Percentiles rank a stretch among this genome's conserved stretches.
phyloP scores from a whole-genome alignment of 2,888 invertebrate species.

The Epistrophe grossulariae region DNA sequence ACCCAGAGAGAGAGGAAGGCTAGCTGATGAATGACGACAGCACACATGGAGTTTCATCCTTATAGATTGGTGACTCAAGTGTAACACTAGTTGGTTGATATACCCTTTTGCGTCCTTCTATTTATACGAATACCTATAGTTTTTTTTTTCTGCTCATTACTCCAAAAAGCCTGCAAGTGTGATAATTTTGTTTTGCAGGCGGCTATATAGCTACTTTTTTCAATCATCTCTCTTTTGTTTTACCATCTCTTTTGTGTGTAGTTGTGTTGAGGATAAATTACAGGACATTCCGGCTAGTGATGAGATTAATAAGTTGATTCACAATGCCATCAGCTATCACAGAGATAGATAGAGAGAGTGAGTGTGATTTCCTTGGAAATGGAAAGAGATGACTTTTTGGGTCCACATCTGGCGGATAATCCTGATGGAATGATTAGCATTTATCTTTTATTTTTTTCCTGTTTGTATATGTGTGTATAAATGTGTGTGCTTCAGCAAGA shows the following conservation, averaged over 20 bases:
- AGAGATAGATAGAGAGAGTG: neutral
- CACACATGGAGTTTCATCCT: slow-evolving; percentile 43
- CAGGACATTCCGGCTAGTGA: slow-evolving; percentile 59
- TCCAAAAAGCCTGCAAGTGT: slow-evolving; percentile 19
- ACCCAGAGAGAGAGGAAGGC: neutral
- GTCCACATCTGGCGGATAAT: slow-evolving; percentile 65
- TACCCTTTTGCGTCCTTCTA: slow-evolving; percentile 23
- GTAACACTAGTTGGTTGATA: slow-evolving; percentile 4
- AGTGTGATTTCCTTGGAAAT: slow-evolving; percentile 3
- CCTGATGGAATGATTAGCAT: slow-evolving; percentile 61
- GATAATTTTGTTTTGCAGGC: slow-evolving; percentile 34
- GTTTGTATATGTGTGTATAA: neutral
- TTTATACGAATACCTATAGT: neutral
- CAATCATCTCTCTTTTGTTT: slow-evolving; percentile 22
- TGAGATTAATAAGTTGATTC: slow-evolving; percentile 68
- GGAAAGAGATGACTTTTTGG: slow-evolving; percentile 26
- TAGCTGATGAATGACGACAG: slow-evolving; percentile 51
- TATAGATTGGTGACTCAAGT: slow-evolving; percentile 54
- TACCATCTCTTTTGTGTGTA: neutral
- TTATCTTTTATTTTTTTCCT: slow-evolving; percentile 45
- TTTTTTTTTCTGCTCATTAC: slow-evolving; percentile 1
- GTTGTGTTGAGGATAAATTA: slow-evolving; percentile 56
- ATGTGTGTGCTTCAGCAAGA: neutral
- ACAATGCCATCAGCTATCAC: slow-evolving; percentile 33
- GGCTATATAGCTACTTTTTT: slow-evolving; percentile 28